Percentiles rank a stretch among this genome's conserved stretches.
Conservation (phyloP, 1,140 invertebrate genomes). For the Drosophila hydei region DNA sequence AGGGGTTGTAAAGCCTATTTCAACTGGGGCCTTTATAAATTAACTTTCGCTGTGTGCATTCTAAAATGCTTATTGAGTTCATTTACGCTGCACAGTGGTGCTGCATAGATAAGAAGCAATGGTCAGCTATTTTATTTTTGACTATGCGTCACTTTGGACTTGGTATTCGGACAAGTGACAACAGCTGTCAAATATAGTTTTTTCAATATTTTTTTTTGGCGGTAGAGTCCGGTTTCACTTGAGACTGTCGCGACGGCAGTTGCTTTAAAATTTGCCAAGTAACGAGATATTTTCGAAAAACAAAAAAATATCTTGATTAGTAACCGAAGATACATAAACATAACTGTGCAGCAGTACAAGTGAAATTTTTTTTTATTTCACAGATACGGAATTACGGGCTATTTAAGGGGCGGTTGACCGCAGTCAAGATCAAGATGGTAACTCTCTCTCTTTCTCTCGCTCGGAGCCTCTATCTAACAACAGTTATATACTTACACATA, state of each 20-base stretch:
- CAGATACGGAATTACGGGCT: constrained; percentile 19
- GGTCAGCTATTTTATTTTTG: constrained; percentile 11
- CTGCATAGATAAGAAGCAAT: constrained; percentile 27
- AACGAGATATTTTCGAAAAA: constrained; percentile 38
- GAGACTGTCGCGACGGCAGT: constrained; percentile 35
- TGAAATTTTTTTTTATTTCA: constrained; percentile 37
- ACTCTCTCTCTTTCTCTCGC: constrained; percentile 6
- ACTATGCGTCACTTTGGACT: constrained; percentile 21
- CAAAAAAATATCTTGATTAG: constrained; percentile 2
- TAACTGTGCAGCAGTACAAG: constrained; percentile 39
- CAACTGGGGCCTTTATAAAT: constrained; percentile 20
- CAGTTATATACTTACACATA: constrained; percentile 6
- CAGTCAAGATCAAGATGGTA: constrained; percentile 45
- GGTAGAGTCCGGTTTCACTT: constrained; percentile 65
- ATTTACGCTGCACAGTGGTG: constrained; percentile 14
- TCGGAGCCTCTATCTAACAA: constrained; percentile 1
- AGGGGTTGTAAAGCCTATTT: constrained; percentile 23
- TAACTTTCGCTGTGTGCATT: constrained; percentile 32
- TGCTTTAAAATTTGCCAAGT: constrained; percentile 38
- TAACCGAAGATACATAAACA: constrained; percentile 35
- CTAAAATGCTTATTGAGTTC: constrained; percentile 38
- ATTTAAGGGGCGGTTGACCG: constrained; percentile 29
- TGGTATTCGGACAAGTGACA: background rate
- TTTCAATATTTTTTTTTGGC: constrained; percentile 4
- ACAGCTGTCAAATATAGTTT: constrained; percentile 31